Evolutionary conservation across 2,113 vertebrate species (phyloP), one percentile per base, ranked within the genome.

Genomic region (Oncorhynchus tshawytscha): DNA sequence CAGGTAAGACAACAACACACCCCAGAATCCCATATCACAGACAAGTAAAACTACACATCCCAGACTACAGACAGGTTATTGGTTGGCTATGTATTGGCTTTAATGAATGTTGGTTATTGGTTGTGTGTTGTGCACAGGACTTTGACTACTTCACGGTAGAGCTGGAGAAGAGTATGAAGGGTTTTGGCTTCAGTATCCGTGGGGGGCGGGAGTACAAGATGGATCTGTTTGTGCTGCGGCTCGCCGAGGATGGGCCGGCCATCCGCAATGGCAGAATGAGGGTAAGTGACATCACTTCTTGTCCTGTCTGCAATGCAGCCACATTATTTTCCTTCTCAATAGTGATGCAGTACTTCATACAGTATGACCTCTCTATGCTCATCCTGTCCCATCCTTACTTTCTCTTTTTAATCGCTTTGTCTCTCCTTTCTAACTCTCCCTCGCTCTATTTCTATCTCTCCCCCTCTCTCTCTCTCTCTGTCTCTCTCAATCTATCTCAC

Each of bases 141-240:
- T 99, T 95, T 80, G 96, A 98, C 92, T 99, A 98, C 92, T 99
- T 99, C 91, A 99, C 97, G 0, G 98, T 99, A 91, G 98, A 99
- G 88, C 94, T 99, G 92, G 98, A 99, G 87, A 99, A 98, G 90
- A 97, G 98, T 82, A 84, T 95, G 81, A 99, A 99, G 91, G 98
- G 98, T 9, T 99, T 99, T 85, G 97, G 98, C 85, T 99, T 99
- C 92, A 99, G 97, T 77, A 99, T 99, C 77, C 96, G 97, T 65
- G 98, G 98, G 71, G 98, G 98, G 83, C 93, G 97, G 81, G 98
- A 99, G 57, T 99, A 99, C 91, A 99, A 98, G 92, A 99, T 99
- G 97, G 98, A 99, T 91, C 94, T 99, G 75, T 98, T 96, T 76
- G 96, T 99, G 81, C 67, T 99, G 86, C 95, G 97, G 75, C 85